These are phyloP conservation scores for Helicolenus hilgendorfi DNA, from an alignment of 2,797 vertebrate genomes.

Conservation along the genomic window DNA sequence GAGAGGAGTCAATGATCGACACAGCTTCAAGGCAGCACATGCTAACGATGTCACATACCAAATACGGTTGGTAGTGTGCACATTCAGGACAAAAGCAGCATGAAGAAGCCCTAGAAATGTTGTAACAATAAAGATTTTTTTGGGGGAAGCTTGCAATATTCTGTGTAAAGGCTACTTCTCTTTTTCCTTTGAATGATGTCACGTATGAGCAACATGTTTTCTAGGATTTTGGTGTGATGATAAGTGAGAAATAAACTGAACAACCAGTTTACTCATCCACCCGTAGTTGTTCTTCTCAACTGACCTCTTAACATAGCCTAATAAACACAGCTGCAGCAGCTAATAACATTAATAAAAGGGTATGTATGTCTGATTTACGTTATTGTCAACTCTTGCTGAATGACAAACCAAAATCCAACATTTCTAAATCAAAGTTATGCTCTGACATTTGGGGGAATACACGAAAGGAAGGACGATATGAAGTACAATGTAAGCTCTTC, in stretches of 20 bases:
- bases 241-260: neutral
- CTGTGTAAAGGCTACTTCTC: neutral
- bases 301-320: neutral
- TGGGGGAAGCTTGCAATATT: neutral
- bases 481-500: neutral
- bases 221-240: neutral
- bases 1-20: slow-evolving; percentile 5
- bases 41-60: neutral
- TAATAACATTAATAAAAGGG: neutral
- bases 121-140: neutral
- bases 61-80: neutral
- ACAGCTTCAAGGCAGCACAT: neutral
- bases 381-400: neutral
- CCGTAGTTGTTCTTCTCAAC: neutral
- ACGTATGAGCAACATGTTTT: neutral
- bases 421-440: neutral
- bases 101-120: neutral
- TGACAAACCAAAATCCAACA: neutral
- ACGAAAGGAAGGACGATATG: accelerated
- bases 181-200: neutral
- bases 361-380: neutral
- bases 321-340: neutral
- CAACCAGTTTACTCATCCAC: neutral
- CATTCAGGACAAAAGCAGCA: neutral
- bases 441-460: neutral